phyloP scores from a whole-genome alignment of 2,888 invertebrate species.

The Diloba caeruleocephala region DNA sequence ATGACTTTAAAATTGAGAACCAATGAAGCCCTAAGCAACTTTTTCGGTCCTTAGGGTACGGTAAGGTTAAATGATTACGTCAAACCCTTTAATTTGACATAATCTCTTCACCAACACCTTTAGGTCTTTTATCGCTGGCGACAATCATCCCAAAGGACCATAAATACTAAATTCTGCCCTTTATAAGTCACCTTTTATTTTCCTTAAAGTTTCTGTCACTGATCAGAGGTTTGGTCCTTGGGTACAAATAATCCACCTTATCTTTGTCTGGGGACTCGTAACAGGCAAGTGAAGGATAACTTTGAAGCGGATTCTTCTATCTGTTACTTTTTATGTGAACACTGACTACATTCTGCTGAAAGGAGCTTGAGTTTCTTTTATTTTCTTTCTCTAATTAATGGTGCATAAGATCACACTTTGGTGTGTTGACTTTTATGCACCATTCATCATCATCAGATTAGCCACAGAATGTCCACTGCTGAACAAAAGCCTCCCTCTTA shows the following conservation, averaged over 20 bases:
- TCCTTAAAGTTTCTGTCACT: not conserved
- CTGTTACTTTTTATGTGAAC: no score
- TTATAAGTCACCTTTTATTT: not conserved
- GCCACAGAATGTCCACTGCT: no score
- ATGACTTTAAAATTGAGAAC: not conserved
- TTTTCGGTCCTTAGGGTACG: slow-evolving; percentile 3
- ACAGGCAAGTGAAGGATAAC: not conserved
- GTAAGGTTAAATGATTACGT: not conserved
- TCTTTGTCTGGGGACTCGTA: not conserved
- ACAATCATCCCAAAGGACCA: slow-evolving; percentile 20
- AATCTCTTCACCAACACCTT: slow-evolving; percentile 9
- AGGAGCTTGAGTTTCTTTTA: no score
- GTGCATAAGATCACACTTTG: no score
- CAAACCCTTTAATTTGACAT: slow-evolving; percentile 13
- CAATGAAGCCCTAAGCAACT: not conserved
- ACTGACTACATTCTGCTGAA: no score
- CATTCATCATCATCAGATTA: no score
- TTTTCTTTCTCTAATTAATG: no score
- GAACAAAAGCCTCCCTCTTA: no score
- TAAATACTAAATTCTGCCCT: slow-evolving; percentile 5
- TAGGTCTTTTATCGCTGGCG: slow-evolving; percentile 9
- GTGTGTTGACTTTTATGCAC: no score
- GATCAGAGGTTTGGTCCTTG: not conserved
- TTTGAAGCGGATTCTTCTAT: no score
- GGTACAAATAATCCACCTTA: not conserved